phyloP scores from a whole-genome alignment of 2,888 invertebrate species.

The Harpagoxenus sublaevis region DNA sequence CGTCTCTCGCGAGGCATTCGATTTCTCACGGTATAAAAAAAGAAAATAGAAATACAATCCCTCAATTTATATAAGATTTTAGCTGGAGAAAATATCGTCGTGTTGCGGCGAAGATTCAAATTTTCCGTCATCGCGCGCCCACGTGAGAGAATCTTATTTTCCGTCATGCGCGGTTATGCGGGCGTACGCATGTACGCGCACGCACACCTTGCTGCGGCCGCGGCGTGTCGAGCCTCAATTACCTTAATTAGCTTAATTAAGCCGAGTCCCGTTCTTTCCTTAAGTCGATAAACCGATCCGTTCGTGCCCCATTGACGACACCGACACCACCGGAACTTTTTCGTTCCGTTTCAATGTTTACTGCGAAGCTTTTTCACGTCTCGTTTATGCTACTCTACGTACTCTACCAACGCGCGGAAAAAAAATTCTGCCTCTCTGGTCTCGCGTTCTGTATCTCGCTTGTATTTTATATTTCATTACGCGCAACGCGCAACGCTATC shows the following conservation, averaged over 20 bases:
- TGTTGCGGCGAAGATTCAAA: neutral
- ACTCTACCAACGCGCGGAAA: neutral
- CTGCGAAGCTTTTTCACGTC: neutral
- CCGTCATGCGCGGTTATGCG: neutral
- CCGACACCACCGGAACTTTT: conserved; percentile 7
- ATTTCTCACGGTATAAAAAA: neutral
- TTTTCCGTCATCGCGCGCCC: neutral
- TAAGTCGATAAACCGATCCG: conserved; percentile 22
- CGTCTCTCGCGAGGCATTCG: neutral
- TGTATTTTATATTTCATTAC: conserved; percentile 24
- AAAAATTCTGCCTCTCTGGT: neutral
- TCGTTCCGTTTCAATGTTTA: conserved; percentile 6
- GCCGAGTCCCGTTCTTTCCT: neutral
- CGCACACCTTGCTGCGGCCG: neutral
- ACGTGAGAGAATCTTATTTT: neutral
- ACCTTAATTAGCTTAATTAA: conserved; percentile 32
- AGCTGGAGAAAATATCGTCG: neutral
- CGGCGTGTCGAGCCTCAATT: neutral
- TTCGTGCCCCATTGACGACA: conserved; percentile 12
- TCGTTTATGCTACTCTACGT: neutral
- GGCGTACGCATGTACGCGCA: neutral
- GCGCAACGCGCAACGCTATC: conserved; percentile 1
- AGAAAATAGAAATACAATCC: neutral
- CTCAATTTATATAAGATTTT: neutral
- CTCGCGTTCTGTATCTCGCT: neutral